Base-by-base conservation (phyloP, 2,797 vertebrate genomes). In the Sebastes wilsoni region DNA sequence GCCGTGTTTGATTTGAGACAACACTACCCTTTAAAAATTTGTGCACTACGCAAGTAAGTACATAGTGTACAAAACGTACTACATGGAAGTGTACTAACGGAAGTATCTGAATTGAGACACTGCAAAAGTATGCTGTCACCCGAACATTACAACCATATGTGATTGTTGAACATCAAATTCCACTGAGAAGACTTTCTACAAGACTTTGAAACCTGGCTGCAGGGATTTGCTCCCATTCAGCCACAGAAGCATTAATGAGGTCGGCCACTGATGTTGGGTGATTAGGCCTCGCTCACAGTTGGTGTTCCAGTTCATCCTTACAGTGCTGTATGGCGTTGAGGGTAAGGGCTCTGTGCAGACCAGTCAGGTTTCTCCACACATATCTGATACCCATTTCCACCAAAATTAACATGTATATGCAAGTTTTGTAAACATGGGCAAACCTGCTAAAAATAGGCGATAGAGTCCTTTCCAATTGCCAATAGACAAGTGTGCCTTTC, bases 211-310 rank as follows among this genome's bases (percentile, higher is more conserved):
- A 65, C 14, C 38, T n/a, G 28, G 56, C 69, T 49, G 28, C 34
- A 64, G 38, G 28, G 49, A 66, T 66, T 71, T 75, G 18, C 38
- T 5, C n/a, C 25, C 23, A 25, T 66, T 70, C 22, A 36, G 52
- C n/a, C 72, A 38, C 23, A 27, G 56, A 69, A 64, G 36, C 79
- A 70, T 30, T 49, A 55, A 62, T 67, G 55, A 72, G 55, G 64
- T 13, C 5, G 7, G 14, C 22, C 8, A 9, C 25, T 28, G 68
- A 67, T 38, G 55, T 18, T 12, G 8, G n/a, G 2, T 4, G 42
- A 67, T 67, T 9, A 27, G 46, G 22, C 30, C 71, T 56, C 2
- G 8, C 10, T 59, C n/a, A 4, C 22, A 55, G 58, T 32, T 18
- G 18, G 27, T 46, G 34, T 58, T 73, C 23, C 18, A 25, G 10